These are phyloP conservation scores for Scolopax rusticola DNA, from an alignment of 2,797 vertebrate species.

Conservation along the genomic window DNA sequence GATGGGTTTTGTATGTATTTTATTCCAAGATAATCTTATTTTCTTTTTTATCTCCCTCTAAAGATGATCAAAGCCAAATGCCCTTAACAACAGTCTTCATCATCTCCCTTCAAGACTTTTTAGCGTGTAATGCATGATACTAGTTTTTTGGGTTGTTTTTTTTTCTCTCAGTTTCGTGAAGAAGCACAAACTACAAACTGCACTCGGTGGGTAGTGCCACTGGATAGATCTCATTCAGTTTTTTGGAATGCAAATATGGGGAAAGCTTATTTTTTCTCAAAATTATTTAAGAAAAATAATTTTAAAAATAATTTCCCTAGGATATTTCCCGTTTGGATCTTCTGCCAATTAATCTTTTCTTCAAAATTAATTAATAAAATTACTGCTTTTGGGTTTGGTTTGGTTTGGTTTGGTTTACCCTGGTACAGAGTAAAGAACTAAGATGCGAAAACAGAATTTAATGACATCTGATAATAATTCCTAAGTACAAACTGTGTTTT, in stretches of 20 bases:
- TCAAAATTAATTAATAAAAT: not conserved
- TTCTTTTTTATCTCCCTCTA: not conserved
- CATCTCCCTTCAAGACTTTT: conserved; percentile 12
- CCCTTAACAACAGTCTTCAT: not conserved
- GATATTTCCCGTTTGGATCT: not conserved
- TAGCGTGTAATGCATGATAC: not conserved
- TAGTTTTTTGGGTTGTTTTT: not conserved
- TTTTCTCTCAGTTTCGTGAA: not conserved
- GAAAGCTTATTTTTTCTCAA: not conserved
- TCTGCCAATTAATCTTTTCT: not conserved
- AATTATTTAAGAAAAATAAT: not conserved
- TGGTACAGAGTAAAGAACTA: not conserved
- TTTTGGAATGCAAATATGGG: not conserved
- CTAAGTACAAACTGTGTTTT: not conserved
- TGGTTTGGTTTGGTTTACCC: not conserved
- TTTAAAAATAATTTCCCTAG: not conserved
- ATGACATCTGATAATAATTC: not conserved
- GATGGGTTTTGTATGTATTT: conserved; percentile 24
- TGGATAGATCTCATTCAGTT: not conserved
- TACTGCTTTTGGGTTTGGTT: not conserved
- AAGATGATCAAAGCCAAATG: conserved; percentile 15
- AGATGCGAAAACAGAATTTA: not conserved
- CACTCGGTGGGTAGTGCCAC: not conserved
- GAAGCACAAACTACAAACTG: not conserved
- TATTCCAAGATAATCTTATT: not conserved